Base-by-base conservation (phyloP, 2,888 invertebrate species). In the Pristionchus exspectatus region DNA sequence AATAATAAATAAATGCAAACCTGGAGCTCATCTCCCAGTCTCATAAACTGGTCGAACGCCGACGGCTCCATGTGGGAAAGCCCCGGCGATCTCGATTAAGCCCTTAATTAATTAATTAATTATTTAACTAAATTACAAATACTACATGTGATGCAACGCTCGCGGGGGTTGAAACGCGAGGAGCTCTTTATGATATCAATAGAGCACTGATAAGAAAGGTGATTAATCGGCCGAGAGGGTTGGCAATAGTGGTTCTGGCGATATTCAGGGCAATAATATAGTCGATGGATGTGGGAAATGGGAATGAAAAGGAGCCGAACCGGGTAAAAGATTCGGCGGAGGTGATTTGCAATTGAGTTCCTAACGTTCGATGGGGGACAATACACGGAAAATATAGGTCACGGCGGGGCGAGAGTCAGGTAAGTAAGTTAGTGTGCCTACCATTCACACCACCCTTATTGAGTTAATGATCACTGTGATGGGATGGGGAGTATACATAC, bases 11-110 rank as follows among this genome's bases (percentile, higher is more conserved):
- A 69, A 69, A 72, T 27, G 14, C 84, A 27, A 30, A 85, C 84
- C 84, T 85, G 84, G 16, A 85, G 84, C 33, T 85, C 84, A 59
- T 59, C 84, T 33, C 84, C 84, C 59, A 85, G 59, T 21, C 59
- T 27, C 30, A 85, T 56, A 4, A 85, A 33, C 33, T 85, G 59
- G 14, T 85, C 84, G 59, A 85, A 85, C 30, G 84, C 59, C 56
- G 56, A 56, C 24, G 59, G n/a, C 56, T 85, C 84, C 84, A 85
- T 85, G 84, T 27, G 27, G 44, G 72, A 10, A 72, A 72, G 72
- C 56, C 56, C n/a, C 63, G 63, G n/a, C 81, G 81, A 10, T 77
- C 74, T 50, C 81, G 50, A 81, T 54, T 54, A 24, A 14, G 27
- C 81, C 27, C 50, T 54, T 50, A 27, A 33, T 27, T 69, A 27